Evolutionary conservation across 2,797 vertebrate species (phyloP).

Genomic region (Neosilurus hyrtlii): DNA sequence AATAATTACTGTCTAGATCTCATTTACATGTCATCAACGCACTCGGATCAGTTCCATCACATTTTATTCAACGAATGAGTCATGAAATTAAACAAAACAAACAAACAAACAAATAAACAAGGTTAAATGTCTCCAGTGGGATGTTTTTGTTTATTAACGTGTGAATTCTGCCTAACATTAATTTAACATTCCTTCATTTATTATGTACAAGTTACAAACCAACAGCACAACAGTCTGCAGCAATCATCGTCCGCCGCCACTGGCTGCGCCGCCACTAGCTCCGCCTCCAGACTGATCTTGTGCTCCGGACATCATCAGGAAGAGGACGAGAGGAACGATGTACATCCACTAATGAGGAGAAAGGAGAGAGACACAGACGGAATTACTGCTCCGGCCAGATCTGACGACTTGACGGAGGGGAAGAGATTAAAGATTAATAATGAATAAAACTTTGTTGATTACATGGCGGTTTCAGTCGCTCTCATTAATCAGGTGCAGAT

Average conservation of each 20-base stretch:
- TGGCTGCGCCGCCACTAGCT: conserved; percentile 74
- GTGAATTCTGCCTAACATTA: conserved; percentile 34
- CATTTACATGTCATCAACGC: neutral
- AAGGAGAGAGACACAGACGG: neutral
- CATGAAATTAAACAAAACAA: conserved; percentile 15
- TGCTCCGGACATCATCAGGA: conserved; percentile 94
- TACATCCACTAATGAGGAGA: conserved; percentile 85
- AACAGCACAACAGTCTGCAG: conserved; percentile 43
- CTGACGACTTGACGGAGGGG: neutral
- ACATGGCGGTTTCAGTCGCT: neutral
- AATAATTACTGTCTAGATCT: neutral
- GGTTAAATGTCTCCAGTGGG: neutral
- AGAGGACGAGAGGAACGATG: conserved; percentile 90
- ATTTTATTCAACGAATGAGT: conserved; percentile 40
- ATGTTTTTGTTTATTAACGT: conserved; percentile 6
- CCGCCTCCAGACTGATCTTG: conserved; percentile 86
- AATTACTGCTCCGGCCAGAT: neutral
- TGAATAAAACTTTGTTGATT: neutral
- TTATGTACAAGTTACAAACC: conserved; percentile 57
- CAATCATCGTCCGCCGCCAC: conserved; percentile 73
- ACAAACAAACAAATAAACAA: conserved; percentile 29
- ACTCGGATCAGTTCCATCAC: neutral
- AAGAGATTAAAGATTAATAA: neutral
- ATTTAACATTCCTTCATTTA: conserved; percentile 49
- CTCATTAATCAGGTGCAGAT: neutral